phyloP scores from a whole-genome alignment of 2,113 vertebrate genomes.

The Coptodon bakossiorum region DNA sequence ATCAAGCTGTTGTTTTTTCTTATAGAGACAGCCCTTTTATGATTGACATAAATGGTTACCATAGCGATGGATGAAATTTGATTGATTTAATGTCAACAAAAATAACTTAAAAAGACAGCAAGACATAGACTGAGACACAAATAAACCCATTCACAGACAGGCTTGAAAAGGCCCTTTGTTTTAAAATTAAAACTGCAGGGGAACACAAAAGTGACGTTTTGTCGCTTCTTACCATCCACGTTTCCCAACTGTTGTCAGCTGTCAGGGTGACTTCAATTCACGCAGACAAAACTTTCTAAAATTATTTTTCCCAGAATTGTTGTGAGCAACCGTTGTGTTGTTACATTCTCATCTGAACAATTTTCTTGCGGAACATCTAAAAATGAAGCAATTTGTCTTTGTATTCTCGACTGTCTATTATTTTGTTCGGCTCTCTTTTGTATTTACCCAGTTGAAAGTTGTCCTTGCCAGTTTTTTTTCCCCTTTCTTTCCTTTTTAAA shows the following conservation, averaged over 20 bases:
- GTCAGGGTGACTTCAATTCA: slow-evolving; percentile 32
- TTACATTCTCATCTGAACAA: neutral
- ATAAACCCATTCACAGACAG: neutral
- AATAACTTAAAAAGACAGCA: slow-evolving; percentile 19
- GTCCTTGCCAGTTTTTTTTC: neutral
- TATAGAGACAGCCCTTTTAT: neutral
- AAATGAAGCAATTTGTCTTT: slow-evolving; percentile 5
- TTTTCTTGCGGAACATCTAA: neutral
- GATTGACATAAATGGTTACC: slow-evolving; percentile 23
- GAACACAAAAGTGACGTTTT: slow-evolving; percentile 21
- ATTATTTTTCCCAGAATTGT: neutral
- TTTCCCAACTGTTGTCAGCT: slow-evolving; percentile 42
- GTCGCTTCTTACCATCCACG: slow-evolving; percentile 23
- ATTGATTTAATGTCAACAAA: slow-evolving; percentile 39
- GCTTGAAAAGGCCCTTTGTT: slow-evolving; percentile 46
- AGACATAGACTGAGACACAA: neutral
- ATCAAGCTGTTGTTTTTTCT: slow-evolving; percentile 9
- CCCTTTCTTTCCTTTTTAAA: neutral
- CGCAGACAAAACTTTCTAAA: neutral
- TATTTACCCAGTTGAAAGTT: slow-evolving; percentile 6
- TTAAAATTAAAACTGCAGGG: slow-evolving; percentile 17
- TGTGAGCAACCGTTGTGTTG: neutral
- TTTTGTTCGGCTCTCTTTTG: neutral
- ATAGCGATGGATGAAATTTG: neutral
- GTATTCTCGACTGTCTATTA: neutral